Conservation (phyloP, 2,113 vertebrate species). For the Loxodonta africana region DNA sequence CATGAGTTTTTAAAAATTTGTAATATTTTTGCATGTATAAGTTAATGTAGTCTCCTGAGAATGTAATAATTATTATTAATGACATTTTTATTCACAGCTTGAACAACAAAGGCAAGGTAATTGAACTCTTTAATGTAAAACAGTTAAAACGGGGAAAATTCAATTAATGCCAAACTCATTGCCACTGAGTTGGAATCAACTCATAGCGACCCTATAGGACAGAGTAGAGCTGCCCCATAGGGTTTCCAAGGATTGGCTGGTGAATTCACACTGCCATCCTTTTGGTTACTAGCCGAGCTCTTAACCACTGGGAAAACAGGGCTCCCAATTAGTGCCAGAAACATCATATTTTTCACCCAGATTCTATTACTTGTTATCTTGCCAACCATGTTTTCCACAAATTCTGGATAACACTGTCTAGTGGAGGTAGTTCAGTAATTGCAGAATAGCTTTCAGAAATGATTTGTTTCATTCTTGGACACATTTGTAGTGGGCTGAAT, state of each 20-base stretch:
- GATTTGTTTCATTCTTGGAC: neutral
- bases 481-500: neutral
- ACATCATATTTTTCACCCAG: neutral
- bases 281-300: no score
- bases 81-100: neutral
- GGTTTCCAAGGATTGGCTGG: no score
- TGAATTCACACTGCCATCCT: no score
- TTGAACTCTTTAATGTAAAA: neutral
- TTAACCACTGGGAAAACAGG: no score
- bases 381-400: neutral
- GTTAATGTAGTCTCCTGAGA: neutral
- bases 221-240: no score
- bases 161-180: neutral
- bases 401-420: neutral
- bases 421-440: neutral
- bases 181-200: no score
- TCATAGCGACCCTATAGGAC: no score
- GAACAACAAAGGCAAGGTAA: neutral
- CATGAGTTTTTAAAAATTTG: neutral
- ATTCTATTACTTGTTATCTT: neutral
- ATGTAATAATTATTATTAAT: neutral
- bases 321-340: neutral
- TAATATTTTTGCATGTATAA: neutral
- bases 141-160: conserved; percentile 1
- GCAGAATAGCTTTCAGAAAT: neutral